Evolutionary conservation across 2,888 invertebrate genomes (phyloP).

Genomic region (Abrostola triplasia): DNA sequence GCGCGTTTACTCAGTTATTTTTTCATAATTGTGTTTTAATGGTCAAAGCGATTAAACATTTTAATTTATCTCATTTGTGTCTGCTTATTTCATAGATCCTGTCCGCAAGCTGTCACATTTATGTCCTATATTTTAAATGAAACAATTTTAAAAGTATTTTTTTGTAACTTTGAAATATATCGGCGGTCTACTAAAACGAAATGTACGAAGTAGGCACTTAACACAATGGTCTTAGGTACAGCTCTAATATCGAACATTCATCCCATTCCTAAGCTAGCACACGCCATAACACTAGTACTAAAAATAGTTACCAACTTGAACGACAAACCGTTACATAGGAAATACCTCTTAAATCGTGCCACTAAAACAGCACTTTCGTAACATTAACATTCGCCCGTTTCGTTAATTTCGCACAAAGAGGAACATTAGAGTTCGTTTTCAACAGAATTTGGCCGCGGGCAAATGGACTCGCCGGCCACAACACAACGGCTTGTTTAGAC

Average conservation of each 20-base stretch:
- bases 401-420: slow-evolving; percentile 72
- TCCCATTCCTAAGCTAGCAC: slow-evolving; percentile 7
- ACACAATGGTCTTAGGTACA: not conserved
- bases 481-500: slow-evolving; percentile 67
- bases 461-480: slow-evolving; percentile 75
- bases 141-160: too few relatives aligned
- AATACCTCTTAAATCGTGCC: slow-evolving; percentile 54
- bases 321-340: slow-evolving; percentile 43
- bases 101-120: not conserved
- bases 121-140: not conserved
- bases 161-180: too few relatives aligned
- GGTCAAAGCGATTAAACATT: slow-evolving; percentile 12
- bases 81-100: not conserved
- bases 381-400: slow-evolving; percentile 69
- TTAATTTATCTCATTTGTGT: slow-evolving; percentile 10
- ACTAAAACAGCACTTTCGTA: slow-evolving; percentile 47
- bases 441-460: slow-evolving; percentile 73
- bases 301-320: slow-evolving; percentile 43
- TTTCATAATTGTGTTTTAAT: slow-evolving; percentile 39
- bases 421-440: slow-evolving; percentile 70
- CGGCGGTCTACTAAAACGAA: too few relatives aligned
- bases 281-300: slow-evolving; percentile 39
- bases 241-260: not conserved
- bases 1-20: slow-evolving; percentile 36
- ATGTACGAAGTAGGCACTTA: too few relatives aligned